Base-by-base conservation (phyloP, 2,113 vertebrate genomes). In the Xerus inauris region DNA sequence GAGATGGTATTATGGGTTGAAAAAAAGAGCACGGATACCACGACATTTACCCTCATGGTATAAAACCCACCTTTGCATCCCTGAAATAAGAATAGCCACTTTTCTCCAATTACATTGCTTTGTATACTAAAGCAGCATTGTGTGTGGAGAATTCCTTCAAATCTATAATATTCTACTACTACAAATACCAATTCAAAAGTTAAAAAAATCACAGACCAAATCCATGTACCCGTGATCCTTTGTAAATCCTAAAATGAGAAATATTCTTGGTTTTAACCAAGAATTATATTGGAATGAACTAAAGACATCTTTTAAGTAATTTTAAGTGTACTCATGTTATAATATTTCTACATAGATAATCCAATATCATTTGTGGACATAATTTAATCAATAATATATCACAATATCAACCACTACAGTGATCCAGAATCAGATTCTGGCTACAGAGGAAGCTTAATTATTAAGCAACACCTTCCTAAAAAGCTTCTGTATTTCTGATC, bases 401-500 rank as follows among this genome's bases (percentile, higher is more conserved):
- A 95, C 85, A 97, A 96, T 96, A 94, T 92, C 96, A 98, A 97
- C 97, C 94, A 97, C 97, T 98, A 98, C 12, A 96, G 97, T 73
- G 97, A 98, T 86, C 92, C 98, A 98, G 96, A 98, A 98, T 96
- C 92, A 95, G 95, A 97, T 98, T 97, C 98, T 97, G 97, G 42
- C 88, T 97, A 96, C 10, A 20, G 92, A 97, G 97, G 95, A 94
- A 95, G 95, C 98, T 98, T 98, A 98, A 98, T 98, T 97, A 98
- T 98, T 98, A 98, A 99, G 97, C 98, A 98, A 96, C 91, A 97
- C 45, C 91, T 97, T 97, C 87, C 97, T 95, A 97, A 91, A 97
- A 98, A 98, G 97, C 97, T 98, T 98, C 98, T 98, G 98, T 95
- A 98, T 95, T 98, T 98, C 89, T 97, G 98, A 98, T 96, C 97